These are phyloP conservation scores for Ophonus ardosiacus DNA, from an alignment of 2,888 invertebrate genomes.

Conservation along the genomic window DNA sequence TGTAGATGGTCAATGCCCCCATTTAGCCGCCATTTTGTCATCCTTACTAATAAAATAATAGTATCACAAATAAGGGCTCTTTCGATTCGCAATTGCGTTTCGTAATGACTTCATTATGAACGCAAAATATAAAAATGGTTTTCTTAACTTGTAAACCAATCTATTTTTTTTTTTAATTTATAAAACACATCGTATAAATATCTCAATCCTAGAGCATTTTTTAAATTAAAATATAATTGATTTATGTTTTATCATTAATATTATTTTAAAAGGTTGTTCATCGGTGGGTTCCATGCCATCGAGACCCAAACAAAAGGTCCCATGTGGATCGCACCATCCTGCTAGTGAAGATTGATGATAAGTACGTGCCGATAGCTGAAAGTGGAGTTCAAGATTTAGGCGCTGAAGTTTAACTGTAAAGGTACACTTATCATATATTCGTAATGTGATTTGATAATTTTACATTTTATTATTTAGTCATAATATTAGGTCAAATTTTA, in stretches of 20 bases:
- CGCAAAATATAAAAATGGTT: no score
- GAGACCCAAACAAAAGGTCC: constrained; percentile 90
- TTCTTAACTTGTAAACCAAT: no score
- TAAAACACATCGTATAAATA: no score
- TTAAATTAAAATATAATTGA: no score
- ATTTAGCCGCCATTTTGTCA: no score
- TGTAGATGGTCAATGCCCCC: no score
- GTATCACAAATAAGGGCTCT: no score
- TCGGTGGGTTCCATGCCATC: constrained; percentile 95
- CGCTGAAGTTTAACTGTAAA: constrained; percentile 42
- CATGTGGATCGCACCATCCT: constrained; percentile 95
- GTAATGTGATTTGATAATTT: constrained; percentile 44
- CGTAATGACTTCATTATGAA: no score
- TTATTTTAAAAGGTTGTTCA: constrained; percentile 85
- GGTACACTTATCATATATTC: constrained; percentile 10
- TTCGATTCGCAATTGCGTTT: no score
- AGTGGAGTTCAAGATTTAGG: constrained; percentile 87
- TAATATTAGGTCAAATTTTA: constrained; percentile 30
- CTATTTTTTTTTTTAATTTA: no score
- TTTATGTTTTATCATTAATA: not conserved
- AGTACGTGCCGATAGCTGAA: constrained; percentile 95
- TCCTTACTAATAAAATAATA: no score
- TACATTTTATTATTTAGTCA: constrained; percentile 16
- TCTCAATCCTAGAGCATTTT: no score
- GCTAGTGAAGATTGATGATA: constrained; percentile 94